phyloP scores from a whole-genome alignment of 35 echinoderm and acorn worm species.

The Eucidaris tribuloides region DNA sequence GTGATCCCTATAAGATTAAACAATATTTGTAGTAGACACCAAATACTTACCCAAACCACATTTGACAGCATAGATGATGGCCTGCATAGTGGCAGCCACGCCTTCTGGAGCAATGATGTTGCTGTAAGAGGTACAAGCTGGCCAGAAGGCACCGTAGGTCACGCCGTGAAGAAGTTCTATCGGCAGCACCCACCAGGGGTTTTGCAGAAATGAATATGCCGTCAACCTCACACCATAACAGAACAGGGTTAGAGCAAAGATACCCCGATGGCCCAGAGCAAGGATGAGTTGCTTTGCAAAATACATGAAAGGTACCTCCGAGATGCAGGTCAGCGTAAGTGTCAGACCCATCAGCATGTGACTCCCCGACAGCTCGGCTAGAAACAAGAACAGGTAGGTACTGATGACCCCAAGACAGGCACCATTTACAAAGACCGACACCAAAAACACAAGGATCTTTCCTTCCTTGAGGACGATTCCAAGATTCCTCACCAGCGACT shows the following conservation, averaged over 20 bases:
- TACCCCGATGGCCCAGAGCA: conserved; percentile 33
- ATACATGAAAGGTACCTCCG: conserved; percentile 53
- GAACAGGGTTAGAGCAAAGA: conserved; percentile 45
- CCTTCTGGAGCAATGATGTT: conserved; percentile 64
- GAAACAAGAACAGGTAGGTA: conserved; percentile 74
- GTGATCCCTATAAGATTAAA: too few relatives aligned
- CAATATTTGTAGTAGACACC: too few relatives aligned
- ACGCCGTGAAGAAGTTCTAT: conserved; percentile 62
- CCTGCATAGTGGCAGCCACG: conserved; percentile 60
- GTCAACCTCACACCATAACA: conserved; percentile 57
- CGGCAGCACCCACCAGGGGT: conserved; percentile 49
- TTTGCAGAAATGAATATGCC: conserved; percentile 46
- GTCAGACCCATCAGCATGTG: conserved; percentile 79
- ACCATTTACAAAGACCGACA: conserved; percentile 52
- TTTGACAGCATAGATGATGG: conserved; percentile 20
- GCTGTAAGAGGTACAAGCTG: conserved; percentile 36
- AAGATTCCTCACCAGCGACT: conserved; percentile 13
- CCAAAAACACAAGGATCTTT: conserved; percentile 58
- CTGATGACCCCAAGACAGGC: conserved; percentile 75
- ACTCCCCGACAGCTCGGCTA: conserved; percentile 61
- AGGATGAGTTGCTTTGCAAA: conserved; percentile 50
- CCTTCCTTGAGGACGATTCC: conserved; percentile 37
- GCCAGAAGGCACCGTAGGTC: conserved; percentile 58
- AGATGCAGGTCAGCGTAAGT: conserved; percentile 29
- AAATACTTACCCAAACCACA: conserved; percentile 60